A percentile compares a stretch with the other conserved stretches of the same genome.
phyloP scores from a whole-genome alignment of 2,888 invertebrate genomes.

The Synergus itoensis region DNA sequence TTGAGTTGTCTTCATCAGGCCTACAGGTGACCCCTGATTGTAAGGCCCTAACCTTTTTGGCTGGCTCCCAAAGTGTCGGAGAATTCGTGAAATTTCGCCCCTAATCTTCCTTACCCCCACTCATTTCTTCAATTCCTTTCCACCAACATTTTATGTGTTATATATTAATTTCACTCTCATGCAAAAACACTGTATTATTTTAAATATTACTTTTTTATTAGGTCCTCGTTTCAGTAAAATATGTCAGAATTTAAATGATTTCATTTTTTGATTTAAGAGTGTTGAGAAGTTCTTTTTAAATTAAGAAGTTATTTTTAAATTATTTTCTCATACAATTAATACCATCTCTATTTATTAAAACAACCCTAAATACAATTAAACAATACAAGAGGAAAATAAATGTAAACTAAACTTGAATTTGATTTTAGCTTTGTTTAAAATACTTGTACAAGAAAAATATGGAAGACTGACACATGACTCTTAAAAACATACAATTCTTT shows the following conservation, averaged over 20 bases:
- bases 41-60: constrained; percentile 36
- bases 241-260: neutral
- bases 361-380: neutral
- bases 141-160: neutral
- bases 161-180: neutral
- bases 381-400: neutral
- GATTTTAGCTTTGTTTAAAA: neutral
- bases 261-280: neutral
- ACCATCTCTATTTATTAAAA: no score
- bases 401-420: neutral
- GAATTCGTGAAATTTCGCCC: constrained; percentile 30
- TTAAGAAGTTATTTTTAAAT: no score
- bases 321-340: no score
- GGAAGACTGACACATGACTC: constrained; percentile 48
- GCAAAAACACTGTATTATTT: neutral
- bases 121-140: neutral
- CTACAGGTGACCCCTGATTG: neutral
- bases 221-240: neutral
- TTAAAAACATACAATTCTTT: constrained; percentile 23
- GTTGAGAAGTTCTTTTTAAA: no score
- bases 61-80: constrained; percentile 31
- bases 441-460: neutral
- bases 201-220: neutral
- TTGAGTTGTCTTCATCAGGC: neutral
- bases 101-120: neutral